These are phyloP conservation scores for Onychostruthus taczanowskii DNA, from an alignment of 2,113 vertebrate genomes.

Conservation along the genomic window DNA sequence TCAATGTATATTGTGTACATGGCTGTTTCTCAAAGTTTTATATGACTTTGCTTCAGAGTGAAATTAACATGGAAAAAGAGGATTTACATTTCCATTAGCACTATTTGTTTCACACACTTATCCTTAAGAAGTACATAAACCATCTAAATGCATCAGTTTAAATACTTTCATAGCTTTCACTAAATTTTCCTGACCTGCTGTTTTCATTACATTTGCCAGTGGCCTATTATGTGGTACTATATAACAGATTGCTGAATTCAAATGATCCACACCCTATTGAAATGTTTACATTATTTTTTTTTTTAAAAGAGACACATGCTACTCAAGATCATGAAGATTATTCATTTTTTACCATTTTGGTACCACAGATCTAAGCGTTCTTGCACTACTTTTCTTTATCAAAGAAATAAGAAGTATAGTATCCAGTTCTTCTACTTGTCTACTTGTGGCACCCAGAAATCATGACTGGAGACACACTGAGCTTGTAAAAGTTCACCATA, in stretches of 20 bases:
- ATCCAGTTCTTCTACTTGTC: background rate
- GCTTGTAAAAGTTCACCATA: background rate
- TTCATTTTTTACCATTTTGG: background rate
- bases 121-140: background rate
- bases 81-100: background rate
- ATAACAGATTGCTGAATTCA: background rate
- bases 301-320: background rate
- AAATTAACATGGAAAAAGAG: background rate
- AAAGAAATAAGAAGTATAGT: background rate
- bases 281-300: background rate
- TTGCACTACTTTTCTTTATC: background rate
- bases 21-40: background rate
- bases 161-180: background rate
- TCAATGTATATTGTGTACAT: background rate
- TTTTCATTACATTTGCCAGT: background rate
- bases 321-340: background rate
- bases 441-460: background rate
- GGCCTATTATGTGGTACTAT: background rate
- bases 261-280: background rate
- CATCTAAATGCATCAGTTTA: background rate
- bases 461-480: background rate
- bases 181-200: background rate
- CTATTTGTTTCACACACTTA: background rate
- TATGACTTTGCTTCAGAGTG: background rate
- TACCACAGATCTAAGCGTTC: background rate